Conservation (phyloP, 2,113 vertebrate species). For the Rutilus rutilus region DNA sequence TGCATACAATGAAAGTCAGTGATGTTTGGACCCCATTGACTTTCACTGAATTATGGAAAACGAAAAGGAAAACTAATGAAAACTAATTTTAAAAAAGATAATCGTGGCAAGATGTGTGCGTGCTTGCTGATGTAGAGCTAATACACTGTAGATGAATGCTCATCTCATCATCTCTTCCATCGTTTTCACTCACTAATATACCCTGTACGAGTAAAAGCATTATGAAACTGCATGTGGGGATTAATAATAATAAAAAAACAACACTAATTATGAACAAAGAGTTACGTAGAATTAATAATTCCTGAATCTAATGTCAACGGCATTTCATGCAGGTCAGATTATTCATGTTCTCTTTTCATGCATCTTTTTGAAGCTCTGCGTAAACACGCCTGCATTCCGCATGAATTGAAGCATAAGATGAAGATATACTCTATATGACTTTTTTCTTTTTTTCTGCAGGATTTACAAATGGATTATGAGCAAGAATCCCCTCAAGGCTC, state of each 20-base stretch:
- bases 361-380: background rate
- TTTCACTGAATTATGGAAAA: background rate
- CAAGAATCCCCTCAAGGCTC: slow-evolving; percentile 80
- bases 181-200: background rate
- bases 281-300: background rate
- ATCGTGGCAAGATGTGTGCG: background rate
- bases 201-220: too few species aligned
- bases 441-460: slow-evolving; percentile 66
- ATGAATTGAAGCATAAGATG: background rate
- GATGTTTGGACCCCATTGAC: background rate
- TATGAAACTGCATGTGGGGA: slow-evolving; percentile 4
- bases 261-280: background rate
- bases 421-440: background rate
- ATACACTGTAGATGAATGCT: slow-evolving; percentile 12
- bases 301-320: background rate
- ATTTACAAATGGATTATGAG: slow-evolving; percentile 84
- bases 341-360: slow-evolving; percentile 14
- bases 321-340: background rate
- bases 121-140: slow-evolving; percentile 13
- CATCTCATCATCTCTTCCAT: background rate
- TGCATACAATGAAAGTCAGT: background rate
- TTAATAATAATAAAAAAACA: background rate
- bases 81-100: background rate
- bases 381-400: background rate
- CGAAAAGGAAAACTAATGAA: background rate